phyloP scores from a whole-genome alignment of 2,113 vertebrate genomes.

The Cephalopterus ornatus region DNA sequence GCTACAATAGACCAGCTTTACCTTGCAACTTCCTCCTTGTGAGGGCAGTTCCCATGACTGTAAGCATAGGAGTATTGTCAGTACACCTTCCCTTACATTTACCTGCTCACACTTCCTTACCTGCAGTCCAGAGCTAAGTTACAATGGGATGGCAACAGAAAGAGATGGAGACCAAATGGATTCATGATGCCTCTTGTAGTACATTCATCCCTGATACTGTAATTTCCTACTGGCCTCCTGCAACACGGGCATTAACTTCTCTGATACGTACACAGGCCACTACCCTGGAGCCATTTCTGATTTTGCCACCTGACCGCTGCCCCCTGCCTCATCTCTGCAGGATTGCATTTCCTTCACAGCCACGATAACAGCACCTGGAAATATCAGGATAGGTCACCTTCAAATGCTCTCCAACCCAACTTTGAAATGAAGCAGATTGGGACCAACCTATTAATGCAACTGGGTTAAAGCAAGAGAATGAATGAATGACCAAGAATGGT shows the following conservation, averaged over 20 bases:
- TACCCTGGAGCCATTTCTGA: neutral
- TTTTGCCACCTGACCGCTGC: neutral
- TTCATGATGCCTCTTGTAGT: neutral
- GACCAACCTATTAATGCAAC: neutral
- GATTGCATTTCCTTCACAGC: neutral
- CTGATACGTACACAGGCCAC: accelerated
- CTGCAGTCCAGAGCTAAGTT: neutral
- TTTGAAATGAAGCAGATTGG: neutral
- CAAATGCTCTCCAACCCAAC: neutral
- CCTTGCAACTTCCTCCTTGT: neutral
- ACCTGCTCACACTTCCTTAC: neutral
- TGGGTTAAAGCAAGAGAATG: neutral
- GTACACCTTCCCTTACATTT: neutral
- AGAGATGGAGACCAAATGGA: neutral
- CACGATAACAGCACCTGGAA: accelerated
- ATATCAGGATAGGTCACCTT: neutral
- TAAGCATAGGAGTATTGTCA: neutral
- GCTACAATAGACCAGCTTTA: neutral
- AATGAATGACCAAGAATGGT: neutral
- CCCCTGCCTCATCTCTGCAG: neutral
- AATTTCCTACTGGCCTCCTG: neutral
- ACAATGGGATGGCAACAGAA: neutral
- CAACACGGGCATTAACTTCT: accelerated
- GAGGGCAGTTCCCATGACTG: neutral
- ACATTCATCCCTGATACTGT: neutral